Percentiles rank a stretch among this genome's conserved stretches.
Evolutionary conservation across 2,888 invertebrate species (phyloP).

Genomic region (Tortricodes alternella): DNA sequence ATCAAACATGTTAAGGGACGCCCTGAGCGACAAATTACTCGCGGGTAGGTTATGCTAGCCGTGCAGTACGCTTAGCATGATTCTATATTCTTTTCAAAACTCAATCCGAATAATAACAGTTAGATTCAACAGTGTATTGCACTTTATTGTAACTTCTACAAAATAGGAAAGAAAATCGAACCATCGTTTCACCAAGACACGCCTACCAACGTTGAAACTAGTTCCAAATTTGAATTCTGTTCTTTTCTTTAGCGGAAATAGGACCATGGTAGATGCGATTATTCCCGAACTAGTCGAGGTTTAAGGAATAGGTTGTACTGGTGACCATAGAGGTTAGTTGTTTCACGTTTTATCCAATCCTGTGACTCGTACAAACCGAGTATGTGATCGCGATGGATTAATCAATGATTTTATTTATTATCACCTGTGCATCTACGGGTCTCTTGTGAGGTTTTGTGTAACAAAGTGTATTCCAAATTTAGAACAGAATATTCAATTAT

Average conservation of each 20-base stretch:
- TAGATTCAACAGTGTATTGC: conserved; percentile 54
- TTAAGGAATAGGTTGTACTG: conserved; percentile 10
- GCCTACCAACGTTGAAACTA: conserved; percentile 42
- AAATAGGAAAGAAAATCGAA: conserved; percentile 51
- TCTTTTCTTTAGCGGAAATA: conserved; percentile 42
- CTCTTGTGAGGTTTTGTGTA: conserved; percentile 49
- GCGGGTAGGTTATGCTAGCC: no score
- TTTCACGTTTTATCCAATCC: neutral
- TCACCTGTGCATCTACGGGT: conserved; percentile 39
- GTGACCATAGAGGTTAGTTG: conserved; percentile 10
- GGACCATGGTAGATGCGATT: conserved; percentile 43
- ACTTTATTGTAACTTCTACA: conserved; percentile 56
- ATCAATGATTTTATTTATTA: conserved; percentile 36
- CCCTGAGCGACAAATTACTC: no score
- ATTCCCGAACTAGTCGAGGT: conserved; percentile 34
- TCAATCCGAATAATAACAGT: conserved; percentile 53
- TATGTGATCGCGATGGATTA: conserved; percentile 31
- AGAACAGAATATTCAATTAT: conserved; percentile 6
- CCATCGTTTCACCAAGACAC: conserved; percentile 38
- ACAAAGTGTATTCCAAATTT: conserved; percentile 15
- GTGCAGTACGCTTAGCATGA: no score
- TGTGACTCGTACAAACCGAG: conserved; percentile 30
- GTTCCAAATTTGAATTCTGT: conserved; percentile 39
- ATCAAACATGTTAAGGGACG: no score
- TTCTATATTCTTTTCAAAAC: conserved; percentile 41